phyloP scores from a whole-genome alignment of 2,888 invertebrate species.

The Clostera curtula region DNA sequence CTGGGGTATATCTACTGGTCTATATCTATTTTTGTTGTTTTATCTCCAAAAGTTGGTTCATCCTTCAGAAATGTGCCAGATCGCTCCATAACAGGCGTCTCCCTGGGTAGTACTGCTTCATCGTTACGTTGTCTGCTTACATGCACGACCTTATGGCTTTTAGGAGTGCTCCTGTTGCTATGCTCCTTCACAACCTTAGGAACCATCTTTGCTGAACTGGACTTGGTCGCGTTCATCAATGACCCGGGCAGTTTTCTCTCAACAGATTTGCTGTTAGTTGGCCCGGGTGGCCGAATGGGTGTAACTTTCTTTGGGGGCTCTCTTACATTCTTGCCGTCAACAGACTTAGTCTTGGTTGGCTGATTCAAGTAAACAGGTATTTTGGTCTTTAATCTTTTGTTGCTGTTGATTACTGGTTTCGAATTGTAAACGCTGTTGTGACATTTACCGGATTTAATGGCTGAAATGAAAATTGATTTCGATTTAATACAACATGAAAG shows the following conservation, averaged over 20 bases:
- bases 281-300: conserved; percentile 2
- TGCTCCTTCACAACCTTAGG: conserved; percentile 42
- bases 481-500: conserved; percentile 1
- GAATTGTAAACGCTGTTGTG: conserved; percentile 12
- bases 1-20: conserved; percentile 22
- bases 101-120: conserved; percentile 13
- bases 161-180: conserved; percentile 11
- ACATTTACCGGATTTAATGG: conserved; percentile 24
- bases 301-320: conserved; percentile 11
- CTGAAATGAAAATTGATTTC: conserved; percentile 26
- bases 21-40: conserved; percentile 39
- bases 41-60: conserved; percentile 76
- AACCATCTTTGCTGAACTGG: conserved; percentile 74
- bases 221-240: conserved; percentile 74
- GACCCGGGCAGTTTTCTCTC: conserved; percentile 43
- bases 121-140: conserved; percentile 13
- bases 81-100: conserved; percentile 65
- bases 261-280: conserved; percentile 9
- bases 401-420: conserved; percentile 5
- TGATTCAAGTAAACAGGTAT: conserved; percentile 47
- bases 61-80: conserved; percentile 86
- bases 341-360: conserved; percentile 12
- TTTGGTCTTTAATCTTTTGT: conserved; percentile 40
- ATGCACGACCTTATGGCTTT: conserved; percentile 8
- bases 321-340: conserved; percentile 14